Evolutionary conservation across 2,888 invertebrate species (phyloP).

Genomic region (Teleogryllus oceanicus): DNA sequence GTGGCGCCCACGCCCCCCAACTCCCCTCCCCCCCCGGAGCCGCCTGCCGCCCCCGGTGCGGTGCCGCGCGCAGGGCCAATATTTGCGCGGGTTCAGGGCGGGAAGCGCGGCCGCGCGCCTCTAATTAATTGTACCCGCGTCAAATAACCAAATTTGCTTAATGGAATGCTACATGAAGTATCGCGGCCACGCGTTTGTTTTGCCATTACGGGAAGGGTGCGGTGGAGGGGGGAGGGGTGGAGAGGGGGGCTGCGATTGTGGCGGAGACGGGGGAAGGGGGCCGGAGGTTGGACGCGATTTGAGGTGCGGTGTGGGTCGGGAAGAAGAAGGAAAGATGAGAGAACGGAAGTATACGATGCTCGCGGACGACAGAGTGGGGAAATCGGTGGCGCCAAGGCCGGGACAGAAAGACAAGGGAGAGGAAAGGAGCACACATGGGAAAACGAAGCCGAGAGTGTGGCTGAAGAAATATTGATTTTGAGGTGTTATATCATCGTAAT

Average conservation of each 20-base stretch:
- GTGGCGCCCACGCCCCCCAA: neutral
- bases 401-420: too few relatives aligned
- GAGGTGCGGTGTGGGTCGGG: neutral
- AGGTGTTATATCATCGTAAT: too few relatives aligned
- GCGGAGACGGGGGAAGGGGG: neutral
- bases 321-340: neutral
- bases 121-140: slow-evolving; percentile 18
- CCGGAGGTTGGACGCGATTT: neutral
- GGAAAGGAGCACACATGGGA: too few relatives aligned
- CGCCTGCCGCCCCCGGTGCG: neutral
- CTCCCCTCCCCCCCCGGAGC: too few relatives aligned
- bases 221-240: neutral
- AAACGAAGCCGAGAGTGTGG: too few relatives aligned
- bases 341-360: too few relatives aligned
- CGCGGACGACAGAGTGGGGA: too few relatives aligned
- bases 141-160: slow-evolving; percentile 11
- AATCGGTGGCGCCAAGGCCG: too few relatives aligned
- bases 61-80: neutral
- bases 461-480: too few relatives aligned
- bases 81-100: neutral
- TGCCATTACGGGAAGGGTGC: neutral
- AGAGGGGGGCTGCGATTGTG: neutral
- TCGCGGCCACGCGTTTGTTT: neutral
- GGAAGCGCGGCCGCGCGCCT: neutral
- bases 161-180: slow-evolving; percentile 18